Evolutionary conservation across 2,113 vertebrate species (phyloP).

Genomic region (Apeltes quadracus): DNA sequence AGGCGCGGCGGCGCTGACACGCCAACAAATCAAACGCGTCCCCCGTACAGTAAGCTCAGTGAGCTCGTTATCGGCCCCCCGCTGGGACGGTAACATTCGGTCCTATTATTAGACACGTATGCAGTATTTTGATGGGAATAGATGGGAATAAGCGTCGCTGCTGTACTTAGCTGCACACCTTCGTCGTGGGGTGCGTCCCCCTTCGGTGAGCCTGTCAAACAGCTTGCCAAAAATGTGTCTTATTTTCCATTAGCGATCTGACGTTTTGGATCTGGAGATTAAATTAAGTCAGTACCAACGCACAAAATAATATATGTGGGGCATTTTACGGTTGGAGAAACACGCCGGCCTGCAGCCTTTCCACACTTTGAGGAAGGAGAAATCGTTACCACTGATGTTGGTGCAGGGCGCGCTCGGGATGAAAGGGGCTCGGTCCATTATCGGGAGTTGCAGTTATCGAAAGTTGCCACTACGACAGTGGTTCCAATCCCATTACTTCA

Average conservation of each 20-base stretch:
- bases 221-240: constrained; percentile 31
- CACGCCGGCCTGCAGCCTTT: constrained; percentile 5
- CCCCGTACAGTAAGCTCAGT: background rate
- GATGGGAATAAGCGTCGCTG: background rate
- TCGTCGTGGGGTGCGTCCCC: background rate
- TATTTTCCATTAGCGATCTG: background rate
- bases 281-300: background rate
- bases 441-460: constrained; percentile 53
- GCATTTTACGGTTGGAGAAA: background rate
- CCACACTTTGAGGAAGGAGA: constrained; percentile 39
- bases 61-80: background rate
- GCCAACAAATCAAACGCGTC: constrained; percentile 47
- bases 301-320: background rate
- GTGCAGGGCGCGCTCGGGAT: constrained; percentile 41
- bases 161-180: background rate
- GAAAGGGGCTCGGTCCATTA: constrained; percentile 66
- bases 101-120: background rate
- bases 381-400: constrained; percentile 64
- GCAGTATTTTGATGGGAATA: background rate
- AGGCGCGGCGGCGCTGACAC: constrained; percentile 23
- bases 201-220: constrained; percentile 11
- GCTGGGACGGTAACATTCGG: constrained; percentile 17
- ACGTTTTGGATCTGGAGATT: background rate
- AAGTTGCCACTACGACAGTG: constrained; percentile 62
- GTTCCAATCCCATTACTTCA: constrained; percentile 64